A percentile compares a stretch with the other conserved stretches of the same genome.
Evolutionary conservation across 2,797 vertebrate species (phyloP).

Genomic region (Hydrocynus forskahlii): DNA sequence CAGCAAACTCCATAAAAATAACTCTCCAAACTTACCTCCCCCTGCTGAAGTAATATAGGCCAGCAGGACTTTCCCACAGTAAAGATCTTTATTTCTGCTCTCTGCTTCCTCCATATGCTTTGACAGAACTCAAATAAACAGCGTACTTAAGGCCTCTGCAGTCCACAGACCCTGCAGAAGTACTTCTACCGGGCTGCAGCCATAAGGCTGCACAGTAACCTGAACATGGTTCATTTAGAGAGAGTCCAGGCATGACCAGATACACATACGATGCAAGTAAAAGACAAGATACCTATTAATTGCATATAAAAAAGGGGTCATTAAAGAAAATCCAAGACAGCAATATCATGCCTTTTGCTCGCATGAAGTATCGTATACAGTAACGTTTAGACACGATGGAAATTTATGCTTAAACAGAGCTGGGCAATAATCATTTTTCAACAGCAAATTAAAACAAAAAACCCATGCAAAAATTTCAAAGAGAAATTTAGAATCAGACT

Average conservation of each 20-base stretch:
- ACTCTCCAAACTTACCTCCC: neutral
- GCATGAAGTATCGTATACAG: too few relatives aligned
- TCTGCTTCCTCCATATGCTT: slow-evolving; percentile 26
- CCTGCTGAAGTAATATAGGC: neutral
- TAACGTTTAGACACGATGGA: too few relatives aligned
- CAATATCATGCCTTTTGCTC: too few relatives aligned
- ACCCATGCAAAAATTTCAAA: too few relatives aligned
- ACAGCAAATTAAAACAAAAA: too few relatives aligned
- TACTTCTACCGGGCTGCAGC: neutral
- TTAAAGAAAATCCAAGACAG: too few relatives aligned
- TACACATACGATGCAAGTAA: neutral
- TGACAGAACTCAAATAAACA: slow-evolving; percentile 44
- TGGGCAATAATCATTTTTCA: too few relatives aligned
- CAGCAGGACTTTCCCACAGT: slow-evolving; percentile 29
- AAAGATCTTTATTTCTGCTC: slow-evolving; percentile 11
- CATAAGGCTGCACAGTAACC: neutral
- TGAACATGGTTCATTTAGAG: neutral
- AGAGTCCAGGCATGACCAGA: neutral
- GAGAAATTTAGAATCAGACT: too few relatives aligned
- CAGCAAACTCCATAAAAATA: slow-evolving; percentile 9
- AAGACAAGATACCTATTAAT: too few relatives aligned
- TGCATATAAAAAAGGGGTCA: too few relatives aligned
- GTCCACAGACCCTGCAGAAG: slow-evolving; percentile 1
- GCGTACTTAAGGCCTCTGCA: neutral
- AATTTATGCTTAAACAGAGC: too few relatives aligned